A percentile compares a stretch with the other conserved stretches of the same genome.
Conservation (phyloP, 2,888 invertebrate genomes). For the Platycheirus rosarum region DNA sequence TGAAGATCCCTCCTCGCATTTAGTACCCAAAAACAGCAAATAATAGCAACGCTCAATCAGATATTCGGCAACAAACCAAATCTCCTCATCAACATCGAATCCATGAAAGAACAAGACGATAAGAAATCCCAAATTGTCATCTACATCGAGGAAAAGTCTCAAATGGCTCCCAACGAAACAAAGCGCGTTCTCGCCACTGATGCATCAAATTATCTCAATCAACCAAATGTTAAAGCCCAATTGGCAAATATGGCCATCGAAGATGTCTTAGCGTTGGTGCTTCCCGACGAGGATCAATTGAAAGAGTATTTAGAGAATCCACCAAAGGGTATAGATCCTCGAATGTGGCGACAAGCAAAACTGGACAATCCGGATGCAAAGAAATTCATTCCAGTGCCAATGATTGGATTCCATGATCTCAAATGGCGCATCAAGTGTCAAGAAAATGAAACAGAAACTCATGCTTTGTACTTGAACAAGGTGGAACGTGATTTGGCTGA, state of each 20-base stretch:
- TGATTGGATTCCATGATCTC: slow-evolving; percentile 93
- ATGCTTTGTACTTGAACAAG: slow-evolving; percentile 90
- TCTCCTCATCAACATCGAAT: slow-evolving; percentile 89
- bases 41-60: slow-evolving; percentile 86
- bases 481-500: slow-evolving; percentile 90
- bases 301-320: slow-evolving; percentile 95
- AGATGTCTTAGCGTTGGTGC: slow-evolving; percentile 88
- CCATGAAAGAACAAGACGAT: slow-evolving; percentile 90
- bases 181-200: slow-evolving; percentile 89
- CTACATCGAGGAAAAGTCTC: slow-evolving; percentile 88
- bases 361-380: slow-evolving; percentile 96
- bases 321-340: slow-evolving; percentile 95
- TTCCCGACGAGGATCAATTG: slow-evolving; percentile 90
- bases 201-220: slow-evolving; percentile 87
- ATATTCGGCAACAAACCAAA: slow-evolving; percentile 94
- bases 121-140: slow-evolving; percentile 90
- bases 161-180: slow-evolving; percentile 85
- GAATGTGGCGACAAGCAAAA: slow-evolving; percentile 98
- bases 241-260: slow-evolving; percentile 88
- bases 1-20: background rate
- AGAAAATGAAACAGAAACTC: slow-evolving; percentile 91
- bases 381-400: slow-evolving; percentile 95
- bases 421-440: slow-evolving; percentile 93
- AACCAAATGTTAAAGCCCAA: slow-evolving; percentile 88
- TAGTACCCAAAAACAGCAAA: slow-evolving; percentile 88